Evolutionary conservation across 2,888 invertebrate genomes (phyloP), one percentile per base, ranked within the genome.

Genomic region (Phyto melanocephala): DNA sequence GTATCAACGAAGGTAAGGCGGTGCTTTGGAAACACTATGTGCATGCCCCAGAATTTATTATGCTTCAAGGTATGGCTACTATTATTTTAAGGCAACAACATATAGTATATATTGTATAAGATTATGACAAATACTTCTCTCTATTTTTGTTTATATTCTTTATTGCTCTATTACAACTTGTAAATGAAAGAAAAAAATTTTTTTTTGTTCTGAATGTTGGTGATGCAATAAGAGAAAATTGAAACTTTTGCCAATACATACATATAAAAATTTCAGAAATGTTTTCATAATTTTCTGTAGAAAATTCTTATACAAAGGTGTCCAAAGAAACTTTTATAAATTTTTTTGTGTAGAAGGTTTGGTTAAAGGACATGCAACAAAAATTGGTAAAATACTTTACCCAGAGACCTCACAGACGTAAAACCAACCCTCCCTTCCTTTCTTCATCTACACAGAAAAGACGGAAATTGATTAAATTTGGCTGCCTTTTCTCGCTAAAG

Each of bases 41-140:
- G 95, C 95, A 95, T 95, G 95, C 95, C 95, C 92, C 93, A 92
- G 92, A 93, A 94, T 94, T 94, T 95, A 93, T 95, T 95, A 93
- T 95, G 95, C 95, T 95, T 95, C 93, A 95, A 95, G 95, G 95
- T 95, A 94, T 92, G 93, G 93, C 92, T 92, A 88, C 79, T 79
- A 76, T 28, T 28, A 28, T 67, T 79, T 82, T 82, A 79, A 79
- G 74, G 79, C 87, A 88, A 86, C 22, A 47, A 87, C 87, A 89
- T 88, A 90, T 91, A 89, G 90, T 90, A 90, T 5, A 90, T 90
- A 89, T 88, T 67, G 68, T 58, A 71, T 80, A 80, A 63, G 62
- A 70, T 37, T 62, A 40, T 75, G 15, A 77, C 15, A 56, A 65
- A 45, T 76, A 58, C 37, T 71, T 75, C 28, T 42, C 63, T 70